phyloP scores from a whole-genome alignment of 2,888 invertebrate species.

The Yponomeuta cagnagella region DNA sequence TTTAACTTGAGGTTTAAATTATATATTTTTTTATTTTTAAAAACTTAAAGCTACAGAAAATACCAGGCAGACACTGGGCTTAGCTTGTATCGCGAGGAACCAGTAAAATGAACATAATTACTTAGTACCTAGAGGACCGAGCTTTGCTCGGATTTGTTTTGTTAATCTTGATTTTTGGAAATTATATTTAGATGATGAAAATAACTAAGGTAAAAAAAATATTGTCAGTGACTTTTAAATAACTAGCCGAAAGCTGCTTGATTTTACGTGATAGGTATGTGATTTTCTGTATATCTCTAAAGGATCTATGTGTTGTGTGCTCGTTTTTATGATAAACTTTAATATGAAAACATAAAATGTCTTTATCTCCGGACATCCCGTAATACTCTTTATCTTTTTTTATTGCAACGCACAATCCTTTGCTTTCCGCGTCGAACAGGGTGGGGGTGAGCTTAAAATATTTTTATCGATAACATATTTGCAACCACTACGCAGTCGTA shows the following conservation, averaged over 20 bases:
- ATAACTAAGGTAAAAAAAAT: background rate
- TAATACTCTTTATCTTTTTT: conserved; percentile 61
- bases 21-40: no score
- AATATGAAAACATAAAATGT: conserved; percentile 58
- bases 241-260: background rate
- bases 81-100: no score
- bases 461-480: conserved; percentile 29
- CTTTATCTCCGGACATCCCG: conserved; percentile 60
- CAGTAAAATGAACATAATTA: no score
- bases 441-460: conserved; percentile 24
- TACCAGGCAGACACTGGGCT: no score
- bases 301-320: conserved; percentile 42
- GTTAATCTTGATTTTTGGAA: no score
- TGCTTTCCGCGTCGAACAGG: conserved; percentile 37
- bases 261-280: background rate
- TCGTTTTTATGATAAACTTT: conserved; percentile 56
- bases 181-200: no score
- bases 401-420: conserved; percentile 54
- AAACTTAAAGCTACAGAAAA: no score
- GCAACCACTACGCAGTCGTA: conserved; percentile 2
- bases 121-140: no score
- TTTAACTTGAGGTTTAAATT: no score
- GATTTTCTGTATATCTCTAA: conserved; percentile 30
- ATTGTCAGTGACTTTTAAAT: conserved; percentile 3
- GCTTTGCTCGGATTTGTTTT: no score